Evolutionary conservation across 2,113 vertebrate species (phyloP), one percentile per base, ranked within the genome.

Genomic region (Cyanistes caeruleus): DNA sequence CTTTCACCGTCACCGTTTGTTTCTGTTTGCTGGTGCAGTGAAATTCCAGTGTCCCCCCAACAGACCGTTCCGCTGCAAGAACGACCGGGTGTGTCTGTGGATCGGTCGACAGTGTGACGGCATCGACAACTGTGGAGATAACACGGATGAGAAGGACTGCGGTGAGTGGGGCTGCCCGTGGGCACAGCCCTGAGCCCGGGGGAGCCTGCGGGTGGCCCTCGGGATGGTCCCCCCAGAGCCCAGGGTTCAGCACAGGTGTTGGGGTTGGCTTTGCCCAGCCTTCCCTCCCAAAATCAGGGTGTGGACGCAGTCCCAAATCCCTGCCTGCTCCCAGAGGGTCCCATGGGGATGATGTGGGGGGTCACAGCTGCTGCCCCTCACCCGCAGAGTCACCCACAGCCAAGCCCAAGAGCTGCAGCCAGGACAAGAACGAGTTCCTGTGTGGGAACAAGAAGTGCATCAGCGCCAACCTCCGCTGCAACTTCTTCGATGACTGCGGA

Each of bases 401-500:
- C 95, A 98, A 96, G 78, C 97, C 97, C 41, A 97, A 83, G 96
- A 98, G 90, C 94, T 98, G 98, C 96, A 98, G 97, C 68, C 99
- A 99, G 67, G 99, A 98, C 90, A 99, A 99, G 97, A 98, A 98
- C 4, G 98, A 99, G 97, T 99, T 99, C 97, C 96, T 98, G 67
- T 99, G 99, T 43, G 89, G 94, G 52, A 99, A 98, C 75, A 97
- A 98, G 94, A 98, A 97, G 92, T 99, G 99, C 97, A 98, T 99
- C 77, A 98, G 98, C 5, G 98, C 98, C 95, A 98, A 96, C 12
- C 98, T 99, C 91, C 98, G 98, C 81, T 99, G 99, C 95, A 99
- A 99, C 97, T 98, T 98, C 97, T 99, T 99, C 2, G 99, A 99
- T 1, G 99, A 99, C 98, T 99, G 99, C 0, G 99, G 99, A 15